These are phyloP conservation scores for Drosophila atripex DNA, from an alignment of 2,888 invertebrate genomes.

Conservation along the genomic window DNA sequence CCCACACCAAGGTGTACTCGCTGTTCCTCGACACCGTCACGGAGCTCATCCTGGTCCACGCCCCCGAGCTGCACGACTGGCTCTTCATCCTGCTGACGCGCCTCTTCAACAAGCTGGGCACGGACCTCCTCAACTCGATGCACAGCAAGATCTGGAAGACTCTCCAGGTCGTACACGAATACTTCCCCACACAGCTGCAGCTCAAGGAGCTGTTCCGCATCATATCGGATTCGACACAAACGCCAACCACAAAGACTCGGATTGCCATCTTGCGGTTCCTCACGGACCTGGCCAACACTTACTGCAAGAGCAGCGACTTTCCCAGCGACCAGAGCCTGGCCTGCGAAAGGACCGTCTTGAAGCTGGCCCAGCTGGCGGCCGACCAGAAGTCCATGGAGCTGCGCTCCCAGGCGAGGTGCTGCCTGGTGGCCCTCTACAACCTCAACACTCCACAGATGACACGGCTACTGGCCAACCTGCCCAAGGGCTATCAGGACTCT, in stretches of 20 bases:
- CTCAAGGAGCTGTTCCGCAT: constrained; percentile 89
- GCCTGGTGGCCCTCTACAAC: constrained; percentile 94
- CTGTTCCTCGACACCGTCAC: constrained; percentile 96
- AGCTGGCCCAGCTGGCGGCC: constrained; percentile 89
- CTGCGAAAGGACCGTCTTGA: constrained; percentile 88
- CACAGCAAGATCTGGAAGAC: constrained; percentile 95
- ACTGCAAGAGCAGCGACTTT: constrained; percentile 85
- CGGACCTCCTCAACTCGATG: constrained; percentile 95
- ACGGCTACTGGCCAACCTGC: constrained; percentile 89
- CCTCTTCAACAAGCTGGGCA: constrained; percentile 93
- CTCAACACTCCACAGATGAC: constrained; percentile 96
- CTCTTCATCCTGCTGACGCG: constrained; percentile 95
- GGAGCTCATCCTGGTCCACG: constrained; percentile 94
- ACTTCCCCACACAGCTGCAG: constrained; percentile 88
- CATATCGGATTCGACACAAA: constrained; percentile 95
- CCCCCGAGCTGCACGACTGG: constrained; percentile 95
- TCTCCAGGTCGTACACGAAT: constrained; percentile 89
- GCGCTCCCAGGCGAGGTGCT: constrained; percentile 88
- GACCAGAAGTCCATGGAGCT: constrained; percentile 89
- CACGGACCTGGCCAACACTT: constrained; percentile 88
- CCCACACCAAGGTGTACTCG: constrained; percentile 96
- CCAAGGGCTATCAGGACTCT: constrained; percentile 89
- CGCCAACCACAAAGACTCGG: constrained; percentile 93
- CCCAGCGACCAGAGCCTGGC: constrained; percentile 80
- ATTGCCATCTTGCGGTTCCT: constrained; percentile 90